A percentile compares a stretch with the other conserved stretches of the same genome.
Conservation (phyloP, 2,113 vertebrate genomes). For the Pogonocichla stellata region DNA sequence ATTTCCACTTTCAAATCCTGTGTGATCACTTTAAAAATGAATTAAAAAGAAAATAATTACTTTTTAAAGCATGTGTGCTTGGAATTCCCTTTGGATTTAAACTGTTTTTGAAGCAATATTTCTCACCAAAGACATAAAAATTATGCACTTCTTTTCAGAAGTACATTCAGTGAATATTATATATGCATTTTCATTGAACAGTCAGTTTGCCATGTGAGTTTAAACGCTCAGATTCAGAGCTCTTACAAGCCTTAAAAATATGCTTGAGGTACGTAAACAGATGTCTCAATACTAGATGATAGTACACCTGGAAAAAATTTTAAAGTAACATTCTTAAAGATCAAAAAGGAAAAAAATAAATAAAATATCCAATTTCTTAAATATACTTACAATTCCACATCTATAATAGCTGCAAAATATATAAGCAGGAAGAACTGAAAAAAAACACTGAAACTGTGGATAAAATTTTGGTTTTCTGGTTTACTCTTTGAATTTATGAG, state of each 20-base stretch:
- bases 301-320: not conserved
- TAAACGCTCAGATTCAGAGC: conserved; percentile 41
- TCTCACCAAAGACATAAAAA: conserved; percentile 30
- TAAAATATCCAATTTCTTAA: not conserved
- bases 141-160: conserved; percentile 44
- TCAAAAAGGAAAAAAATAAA: not conserved
- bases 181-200: conserved; percentile 7
- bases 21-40: conserved; percentile 31
- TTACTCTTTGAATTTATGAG: not conserved
- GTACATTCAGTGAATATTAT: conserved; percentile 33
- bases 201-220: not conserved
- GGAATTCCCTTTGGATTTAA: conserved; percentile 28
- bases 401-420: not conserved
- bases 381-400: not conserved
- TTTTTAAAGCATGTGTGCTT: conserved; percentile 12
- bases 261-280: not conserved
- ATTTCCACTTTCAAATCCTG: not conserved
- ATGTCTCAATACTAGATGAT: not conserved
- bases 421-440: not conserved
- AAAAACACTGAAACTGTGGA: not conserved
- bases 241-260: conserved; percentile 8
- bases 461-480: not conserved
- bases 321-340: not conserved
- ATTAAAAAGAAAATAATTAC: conserved; percentile 46
- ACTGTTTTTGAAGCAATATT: conserved; percentile 38